These are phyloP conservation scores for Drosophila pallidifrons DNA, from an alignment of 1,140 invertebrate genomes.

Conservation along the genomic window DNA sequence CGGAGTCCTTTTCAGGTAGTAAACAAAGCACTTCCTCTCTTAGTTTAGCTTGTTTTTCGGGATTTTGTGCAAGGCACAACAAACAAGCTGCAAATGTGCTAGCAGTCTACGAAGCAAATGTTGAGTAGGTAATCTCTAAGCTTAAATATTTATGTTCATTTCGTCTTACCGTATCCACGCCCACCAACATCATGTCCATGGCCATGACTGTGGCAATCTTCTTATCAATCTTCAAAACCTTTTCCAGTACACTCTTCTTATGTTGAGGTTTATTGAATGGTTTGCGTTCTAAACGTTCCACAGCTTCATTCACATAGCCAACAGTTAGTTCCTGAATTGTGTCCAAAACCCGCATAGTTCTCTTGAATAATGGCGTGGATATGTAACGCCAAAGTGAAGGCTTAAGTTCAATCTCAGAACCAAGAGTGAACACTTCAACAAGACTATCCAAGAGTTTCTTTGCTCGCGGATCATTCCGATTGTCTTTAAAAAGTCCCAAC, in stretches of 20 bases:
- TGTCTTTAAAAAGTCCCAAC: slow-evolving; percentile 70
- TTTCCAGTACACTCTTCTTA: slow-evolving; percentile 80
- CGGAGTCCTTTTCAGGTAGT: slow-evolving; percentile 85
- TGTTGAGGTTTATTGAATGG: slow-evolving; percentile 45
- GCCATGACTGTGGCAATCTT: slow-evolving; percentile 85
- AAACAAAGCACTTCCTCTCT: slow-evolving; percentile 88
- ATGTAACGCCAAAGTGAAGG: slow-evolving; percentile 88
- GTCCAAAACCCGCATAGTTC: slow-evolving; percentile 85
- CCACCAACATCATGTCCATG: slow-evolving; percentile 81
- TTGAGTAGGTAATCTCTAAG: not conserved
- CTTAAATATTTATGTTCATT: not conserved
- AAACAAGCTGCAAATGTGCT: slow-evolving; percentile 44
- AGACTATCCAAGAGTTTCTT: slow-evolving; percentile 66
- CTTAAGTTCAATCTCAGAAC: slow-evolving; percentile 86
- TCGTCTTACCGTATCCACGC: slow-evolving; percentile 76
- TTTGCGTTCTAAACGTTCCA: slow-evolving; percentile 59
- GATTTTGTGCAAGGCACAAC: slow-evolving; percentile 88
- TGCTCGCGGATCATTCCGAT: slow-evolving; percentile 30
- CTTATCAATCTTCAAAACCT: slow-evolving; percentile 85
- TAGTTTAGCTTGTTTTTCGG: slow-evolving; percentile 90
- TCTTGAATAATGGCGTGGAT: slow-evolving; percentile 86
- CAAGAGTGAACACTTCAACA: slow-evolving; percentile 87
- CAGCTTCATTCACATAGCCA: slow-evolving; percentile 63
- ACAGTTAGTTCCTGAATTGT: slow-evolving; percentile 49
- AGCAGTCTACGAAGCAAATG: slow-evolving; percentile 47